Evolutionary conservation across 2,888 invertebrate species (phyloP), one percentile per base, ranked within the genome.

Genomic region (Bedellia somnulentella): DNA sequence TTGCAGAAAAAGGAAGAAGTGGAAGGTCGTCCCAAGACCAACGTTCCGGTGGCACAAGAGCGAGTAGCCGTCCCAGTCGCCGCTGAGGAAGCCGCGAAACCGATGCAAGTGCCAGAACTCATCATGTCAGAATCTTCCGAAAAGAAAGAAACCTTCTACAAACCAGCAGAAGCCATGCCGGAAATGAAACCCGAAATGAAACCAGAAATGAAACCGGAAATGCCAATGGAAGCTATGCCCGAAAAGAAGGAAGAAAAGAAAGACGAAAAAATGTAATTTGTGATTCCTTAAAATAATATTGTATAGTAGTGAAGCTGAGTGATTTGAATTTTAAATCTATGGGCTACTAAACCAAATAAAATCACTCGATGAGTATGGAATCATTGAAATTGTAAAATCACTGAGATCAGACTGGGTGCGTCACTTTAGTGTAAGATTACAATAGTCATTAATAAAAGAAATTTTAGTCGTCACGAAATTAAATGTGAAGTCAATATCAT

Each of bases 281-380:
- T 16, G 27, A 27, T 16, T 27, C 27, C 27, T 15, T 8, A 15
- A 26, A 26, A 26, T 26, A 28, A 18, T 24, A 26, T 26, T 29
- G 29, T 29, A 29, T 15, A 29, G 15, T 24, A 22, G 13, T 23
- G 29, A 24, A 8, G 23, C 9, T 29, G 29, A 23, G 12, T 24
- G 23, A 11, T 10, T 15, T n/a, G n/a, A n/a, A n/a, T n/a, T n/a
- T n/a, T n/a, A n/a, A n/a, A n/a, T 23, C 18, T 34, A 46, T 50
- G 49, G 57, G 64, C 66, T 67, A 59, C 54, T 56, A 57, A 56
- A 68, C 70, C 70, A 71, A 71, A 70, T 63, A 63, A 18, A 18
- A 9, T 18, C 18, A 18, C 9, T 9, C 18, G 18, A 5, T 18
- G 18, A 18, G 9, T 9, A 18, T 6, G 5, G 18, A 6, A 18